These are phyloP conservation scores for Damaliscus lunatus DNA, from an alignment of 2,113 vertebrate species.

Conservation along the genomic window DNA sequence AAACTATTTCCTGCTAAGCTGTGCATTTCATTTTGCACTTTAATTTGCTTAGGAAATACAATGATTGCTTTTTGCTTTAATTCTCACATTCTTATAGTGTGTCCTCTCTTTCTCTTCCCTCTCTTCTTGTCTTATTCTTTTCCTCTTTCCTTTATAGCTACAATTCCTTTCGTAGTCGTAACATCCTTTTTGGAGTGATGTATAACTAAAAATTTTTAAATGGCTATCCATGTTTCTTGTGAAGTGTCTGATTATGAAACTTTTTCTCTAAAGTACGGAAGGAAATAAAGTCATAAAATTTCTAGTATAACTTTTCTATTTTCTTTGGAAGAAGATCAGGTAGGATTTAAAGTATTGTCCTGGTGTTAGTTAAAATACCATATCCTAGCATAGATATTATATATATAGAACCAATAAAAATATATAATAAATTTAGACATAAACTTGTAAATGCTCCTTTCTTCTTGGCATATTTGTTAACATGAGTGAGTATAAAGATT, in stretches of 20 bases:
- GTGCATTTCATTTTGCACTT: conserved; percentile 5
- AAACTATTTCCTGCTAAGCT: neutral
- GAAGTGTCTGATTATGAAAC: neutral
- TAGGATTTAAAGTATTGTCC: neutral
- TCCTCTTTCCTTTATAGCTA: neutral
- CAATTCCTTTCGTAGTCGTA: neutral
- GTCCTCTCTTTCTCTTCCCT: neutral
- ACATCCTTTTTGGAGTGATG: neutral
- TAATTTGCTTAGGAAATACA: neutral
- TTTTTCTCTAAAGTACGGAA: neutral
- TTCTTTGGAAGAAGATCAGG: neutral
- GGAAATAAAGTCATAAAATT: neutral
- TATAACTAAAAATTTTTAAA: neutral
- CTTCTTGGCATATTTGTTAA: neutral
- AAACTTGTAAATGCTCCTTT: neutral
- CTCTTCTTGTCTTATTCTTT: neutral
- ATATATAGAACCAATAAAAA: neutral
- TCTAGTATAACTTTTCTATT: neutral
- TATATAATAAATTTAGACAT: neutral
- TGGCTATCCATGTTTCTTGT: neutral
- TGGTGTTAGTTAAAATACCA: neutral
- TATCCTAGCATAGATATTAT: neutral
- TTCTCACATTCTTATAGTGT: conserved; percentile 34
- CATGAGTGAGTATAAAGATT: neutral
- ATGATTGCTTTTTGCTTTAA: conserved; percentile 39